Evolutionary conservation across 2,797 vertebrate genomes (phyloP), one percentile per base, ranked within the genome.

Genomic region (Acipenser oxyrinchus): DNA sequence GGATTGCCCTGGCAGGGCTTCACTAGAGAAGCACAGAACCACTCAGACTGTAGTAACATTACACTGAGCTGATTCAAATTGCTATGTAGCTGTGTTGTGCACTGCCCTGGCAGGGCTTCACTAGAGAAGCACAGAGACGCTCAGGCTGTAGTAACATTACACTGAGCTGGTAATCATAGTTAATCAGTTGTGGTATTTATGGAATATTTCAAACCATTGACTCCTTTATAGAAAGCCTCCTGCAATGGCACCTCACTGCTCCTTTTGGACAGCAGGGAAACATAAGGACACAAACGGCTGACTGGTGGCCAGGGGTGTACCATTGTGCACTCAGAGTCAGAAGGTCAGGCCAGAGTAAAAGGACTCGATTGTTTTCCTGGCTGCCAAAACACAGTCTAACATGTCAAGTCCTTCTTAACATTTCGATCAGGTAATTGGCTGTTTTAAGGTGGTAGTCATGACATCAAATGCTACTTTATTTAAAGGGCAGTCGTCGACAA

Each of bases 221-320:
- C 69, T 71, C 71, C 67, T 77, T 76, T 70, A 75, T 57, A 60
- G 66, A n/a, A 60, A 6, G 51, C 66, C 48, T 67, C 66, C 68
- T 64, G 64, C 69, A 63, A 50, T 65, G 6, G 51, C 62, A 73
- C 74, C 71, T 71, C 60, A 68, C 70, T 71, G 71, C 76, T 76
- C 70, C 71, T 60, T 37, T 37, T 10, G 67, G 51, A 67, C 63
- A 10, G 70, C 65, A 10, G 64, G 66, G 75, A 59, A 72, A 66
- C 66, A 60, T 50, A 74, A 51, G 65, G 69, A 77, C 78, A 90
- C 85, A 90, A 85, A 79, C 52, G 75, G 70, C 75, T 71, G 79
- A 86, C 83, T 89, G 89, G 86, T 89, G 82, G 78, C 68, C 67
- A 68, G 77, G 73, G 76, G 79, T 79, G 78, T 77, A 75, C 77